Base-by-base conservation (phyloP, 2,888 invertebrate genomes). In the Lepidochrysops patricia region DNA sequence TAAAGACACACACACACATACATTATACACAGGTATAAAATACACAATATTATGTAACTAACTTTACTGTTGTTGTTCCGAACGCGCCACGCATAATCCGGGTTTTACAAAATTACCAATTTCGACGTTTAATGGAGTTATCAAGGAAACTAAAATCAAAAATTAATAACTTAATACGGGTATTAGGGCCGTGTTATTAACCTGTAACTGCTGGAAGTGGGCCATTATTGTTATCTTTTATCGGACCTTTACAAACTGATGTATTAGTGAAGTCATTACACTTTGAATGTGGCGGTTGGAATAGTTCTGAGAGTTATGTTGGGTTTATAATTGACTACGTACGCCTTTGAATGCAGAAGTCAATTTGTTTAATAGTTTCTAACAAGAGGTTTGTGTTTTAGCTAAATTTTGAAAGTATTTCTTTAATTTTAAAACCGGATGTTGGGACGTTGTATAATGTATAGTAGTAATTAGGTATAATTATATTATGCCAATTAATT, bases 241-340 rank as follows among this genome's bases (percentile, higher is more conserved):
- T 58, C 15, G 27, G 56, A 43, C 61, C 26, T 27, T 54, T 58
- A 54, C 54, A 57, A 61, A 58, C 54, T 43, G 9, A 9, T 43
- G 19, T 19, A 43, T 23, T 23, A 43, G 23, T 43, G 9, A 43
- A 12, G 43, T 9, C 19, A 23, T 23, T 19, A 23, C 9, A 19
- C 37, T 2, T 43, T 43, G 43, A 3, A 12, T 19, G 19, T 12
- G 43, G 1, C 15, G 43, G 19, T 4, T 5, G 43, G 43, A 23
- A 43, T 43, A 19, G 9, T 43, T 43, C 1, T 19, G 43, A 13
- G 19, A 43, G 19, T 43, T 43, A 19, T 43, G 19, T 19, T 9
- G 19, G 15, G 15, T 2, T 6, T 29, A 9, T 29, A 9, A 29
- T 29, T 29, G 7, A 29, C 15, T 2, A 4, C 15, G 19, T 15